Evolutionary conservation across 2,888 invertebrate species (phyloP).

Genomic region (Microctonus aethiopoides): DNA sequence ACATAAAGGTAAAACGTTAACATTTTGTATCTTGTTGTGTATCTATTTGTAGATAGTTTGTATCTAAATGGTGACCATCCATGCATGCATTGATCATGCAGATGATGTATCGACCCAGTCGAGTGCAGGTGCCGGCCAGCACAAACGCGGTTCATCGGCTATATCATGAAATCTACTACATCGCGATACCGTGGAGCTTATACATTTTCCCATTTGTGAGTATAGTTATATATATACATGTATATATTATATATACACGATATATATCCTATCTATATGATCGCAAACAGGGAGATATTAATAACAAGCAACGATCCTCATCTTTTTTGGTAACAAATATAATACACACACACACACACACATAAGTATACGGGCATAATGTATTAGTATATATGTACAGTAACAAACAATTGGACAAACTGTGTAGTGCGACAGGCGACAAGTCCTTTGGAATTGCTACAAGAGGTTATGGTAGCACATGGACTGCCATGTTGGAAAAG

Average conservation of each 20-base stretch:
- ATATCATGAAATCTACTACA: conserved; percentile 59
- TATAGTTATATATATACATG: conserved; percentile 17
- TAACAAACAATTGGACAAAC: not conserved
- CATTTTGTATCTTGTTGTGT: not conserved
- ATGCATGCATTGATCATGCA: conserved; percentile 53
- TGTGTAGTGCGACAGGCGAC: not conserved
- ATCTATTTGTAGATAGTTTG: not conserved
- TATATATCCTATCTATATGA: conserved; percentile 42
- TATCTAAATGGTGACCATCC: not conserved
- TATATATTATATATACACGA: conserved; percentile 29
- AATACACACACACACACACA: too few species aligned
- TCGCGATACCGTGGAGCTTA: conserved; percentile 48
- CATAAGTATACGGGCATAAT: too few species aligned
- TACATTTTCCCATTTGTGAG: conserved; percentile 22
- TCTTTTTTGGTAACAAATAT: not conserved
- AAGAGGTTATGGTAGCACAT: conserved; percentile 12
- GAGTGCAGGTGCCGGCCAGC: conserved; percentile 59
- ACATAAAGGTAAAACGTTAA: too few species aligned
- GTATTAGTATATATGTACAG: not conserved
- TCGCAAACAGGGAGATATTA: conserved; percentile 35
- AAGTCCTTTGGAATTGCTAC: not conserved
- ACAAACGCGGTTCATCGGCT: conserved; percentile 57
- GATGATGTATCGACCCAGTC: conserved; percentile 53
- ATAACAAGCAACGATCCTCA: conserved; percentile 23
- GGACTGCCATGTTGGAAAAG: conserved; percentile 21